A percentile compares a stretch with the other conserved stretches of the same genome.
Conservation (phyloP, 2,797 vertebrate genomes). For the Psittacula echo region DNA sequence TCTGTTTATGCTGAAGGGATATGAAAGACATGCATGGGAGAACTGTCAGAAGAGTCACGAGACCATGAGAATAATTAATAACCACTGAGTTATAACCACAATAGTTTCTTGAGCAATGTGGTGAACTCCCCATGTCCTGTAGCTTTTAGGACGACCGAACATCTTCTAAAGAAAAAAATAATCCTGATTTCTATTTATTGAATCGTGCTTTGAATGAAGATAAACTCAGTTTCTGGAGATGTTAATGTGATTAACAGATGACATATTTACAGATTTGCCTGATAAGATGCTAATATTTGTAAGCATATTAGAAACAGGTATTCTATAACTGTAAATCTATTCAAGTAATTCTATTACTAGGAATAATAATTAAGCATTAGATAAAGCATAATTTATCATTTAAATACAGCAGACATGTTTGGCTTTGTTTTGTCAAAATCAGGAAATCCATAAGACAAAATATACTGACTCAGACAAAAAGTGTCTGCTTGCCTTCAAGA, state of each 20-base stretch:
- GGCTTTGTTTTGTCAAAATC: neutral
- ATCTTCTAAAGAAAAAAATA: neutral
- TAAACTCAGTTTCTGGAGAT: neutral
- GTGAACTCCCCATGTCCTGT: neutral
- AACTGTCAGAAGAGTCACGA: neutral
- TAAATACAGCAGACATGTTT: neutral
- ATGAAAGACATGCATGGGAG: neutral
- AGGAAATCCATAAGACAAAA: neutral
- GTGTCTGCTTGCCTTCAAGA: neutral
- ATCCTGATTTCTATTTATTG: neutral
- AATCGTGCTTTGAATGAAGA: neutral
- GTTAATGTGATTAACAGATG: neutral
- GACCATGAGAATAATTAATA: neutral
- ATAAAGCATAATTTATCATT: slow-evolving; percentile 1
- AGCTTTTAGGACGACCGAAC: neutral
- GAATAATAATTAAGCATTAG: slow-evolving; percentile 8
- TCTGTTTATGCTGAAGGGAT: neutral
- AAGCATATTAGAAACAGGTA: neutral
- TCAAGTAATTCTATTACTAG: neutral
- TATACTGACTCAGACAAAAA: neutral
- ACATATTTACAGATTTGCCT: neutral
- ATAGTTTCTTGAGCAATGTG: neutral
- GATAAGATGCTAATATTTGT: neutral
- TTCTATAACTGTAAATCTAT: neutral
- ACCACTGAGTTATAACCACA: neutral